Conservation (phyloP, 2,797 vertebrate species). For the Ciconia nigra region DNA sequence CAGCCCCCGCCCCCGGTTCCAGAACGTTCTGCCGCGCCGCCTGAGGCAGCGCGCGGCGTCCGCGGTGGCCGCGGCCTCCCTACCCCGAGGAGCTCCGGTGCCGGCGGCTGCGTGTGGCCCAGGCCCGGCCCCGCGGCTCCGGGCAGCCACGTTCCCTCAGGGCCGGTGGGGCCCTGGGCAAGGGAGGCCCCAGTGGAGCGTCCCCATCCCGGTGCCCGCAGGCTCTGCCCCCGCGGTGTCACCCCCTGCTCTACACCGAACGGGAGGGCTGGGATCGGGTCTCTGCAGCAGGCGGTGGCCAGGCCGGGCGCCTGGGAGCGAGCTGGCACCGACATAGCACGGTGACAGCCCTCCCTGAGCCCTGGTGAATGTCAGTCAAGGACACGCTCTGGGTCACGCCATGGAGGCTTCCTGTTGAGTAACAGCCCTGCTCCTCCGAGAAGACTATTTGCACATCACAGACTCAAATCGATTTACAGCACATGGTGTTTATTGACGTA, state of each 20-base stretch:
- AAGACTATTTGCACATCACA: rapidly evolving
- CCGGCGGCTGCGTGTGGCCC: not conserved
- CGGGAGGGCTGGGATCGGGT: not conserved
- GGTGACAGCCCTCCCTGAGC: not conserved
- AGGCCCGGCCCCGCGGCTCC: not conserved
- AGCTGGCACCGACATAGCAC: not conserved
- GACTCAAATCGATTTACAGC: not conserved
- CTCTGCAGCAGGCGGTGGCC: rapidly evolving
- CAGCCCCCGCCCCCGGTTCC: not conserved
- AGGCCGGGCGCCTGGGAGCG: rapidly evolving
- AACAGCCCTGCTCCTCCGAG: not conserved
- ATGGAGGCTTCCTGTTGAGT: not conserved
- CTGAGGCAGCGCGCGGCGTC: not conserved
- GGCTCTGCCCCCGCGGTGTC: rapidly evolving
- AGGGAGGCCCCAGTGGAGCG: rapidly evolving
- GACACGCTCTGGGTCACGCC: not conserved
- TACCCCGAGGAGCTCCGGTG: too few species aligned
- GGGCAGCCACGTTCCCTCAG: not conserved
- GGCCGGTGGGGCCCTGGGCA: not conserved
- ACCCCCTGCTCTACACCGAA: rapidly evolving
- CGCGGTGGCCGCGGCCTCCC: not conserved
- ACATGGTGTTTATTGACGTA: rapidly evolving
- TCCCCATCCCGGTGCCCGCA: not conserved
- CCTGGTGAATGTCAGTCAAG: not conserved
- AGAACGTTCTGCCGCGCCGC: not conserved